Base-by-base conservation (phyloP, 1,140 invertebrate species). In the Drosophila neocordata region DNA sequence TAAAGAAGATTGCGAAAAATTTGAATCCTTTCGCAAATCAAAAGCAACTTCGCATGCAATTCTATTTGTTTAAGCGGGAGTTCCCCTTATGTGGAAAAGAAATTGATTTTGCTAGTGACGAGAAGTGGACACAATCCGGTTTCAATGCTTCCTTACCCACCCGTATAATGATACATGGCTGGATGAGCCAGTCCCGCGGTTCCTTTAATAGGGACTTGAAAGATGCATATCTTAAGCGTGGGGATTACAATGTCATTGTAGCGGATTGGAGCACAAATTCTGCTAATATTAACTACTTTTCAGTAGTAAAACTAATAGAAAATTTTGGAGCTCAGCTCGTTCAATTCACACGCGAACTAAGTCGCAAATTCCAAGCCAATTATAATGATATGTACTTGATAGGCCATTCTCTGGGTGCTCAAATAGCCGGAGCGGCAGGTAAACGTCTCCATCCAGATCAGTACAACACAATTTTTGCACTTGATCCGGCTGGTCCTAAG, bases 351-450 rank as follows among this genome's bases (percentile, higher is more conserved):
- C 71, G 79, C 0, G 56, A 79, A 1, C 31, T 90, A 11, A 57
- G 90, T 5, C 76, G 76, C 0, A 51, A 63, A 1, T 63, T 77
- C 0, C 56, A 53, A 7, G 87, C 78, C 81, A 11, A 60, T 1
- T 83, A 73, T 31, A 79, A 92, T 1, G 90, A 93, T 51, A 93
- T 96, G 64, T 96, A 97, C 82, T 85, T 97, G 9, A 94, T 97
- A 60, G 97, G 97, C 0, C 97, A 97, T 92, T 97, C 96, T 71
- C 92, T 98, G 6, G 97, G 97, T 0, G 95, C 96, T 0, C 97
- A 98, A 78, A 94, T 97, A 13, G 94, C 95, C 0, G 96, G 96
- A 1, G 95, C 95, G 63, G 93, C 95, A 0, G 96, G 96, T 0
- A 94, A 94, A 74, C 76, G 90, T 6, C 68, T 93, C 5, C 93